Evolutionary conservation across 2,888 invertebrate genomes (phyloP), one percentile per base, ranked within the genome.

Genomic region (Tetropium fuscum): DNA sequence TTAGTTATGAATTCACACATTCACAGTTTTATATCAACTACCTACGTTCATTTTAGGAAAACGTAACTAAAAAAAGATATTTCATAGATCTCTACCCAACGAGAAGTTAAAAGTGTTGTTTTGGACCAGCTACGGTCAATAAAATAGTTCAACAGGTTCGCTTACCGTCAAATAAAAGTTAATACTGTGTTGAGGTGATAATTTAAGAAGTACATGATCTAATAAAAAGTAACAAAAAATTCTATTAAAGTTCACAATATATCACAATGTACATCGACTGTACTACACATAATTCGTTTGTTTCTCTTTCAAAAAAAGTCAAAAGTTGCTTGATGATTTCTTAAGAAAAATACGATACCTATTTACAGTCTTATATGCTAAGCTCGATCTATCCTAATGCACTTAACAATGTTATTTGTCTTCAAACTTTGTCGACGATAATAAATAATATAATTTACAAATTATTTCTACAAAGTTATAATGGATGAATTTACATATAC

Each of bases 271-370:
- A 75, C 75, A 74, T 71, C 62, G 65, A 69, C 69, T 74, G 76
- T 75, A 76, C 75, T 73, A 75, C 74, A 74, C 70, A 72, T 76
- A 76, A 76, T 76, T 76, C 74, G 76, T 74, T 74, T 69, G 69
- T 70, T 70, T 66, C 53, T 58, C 49, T 27, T 49, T 53, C 51
- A 45, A 57, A 60, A 53, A 53, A 54, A 66, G 30, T 56, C 44
- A 57, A 48, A 53, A 53, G 3, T 49, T 44, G 48, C 40, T 56
- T 40, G 40, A 40, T 20, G 59, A 59, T 64, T 61, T 62, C 64
- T 55, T 58, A 62, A 70, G 61, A 68, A 73, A 71, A 70, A 67
- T 60, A 65, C 60, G 40, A 49, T 56, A 59, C 41, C 43, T 69
- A 63, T 75, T 58, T 76, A 78, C 78, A 77, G 74, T 74, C 75